Base-by-base conservation (phyloP, 2,113 vertebrate species). In the Equus quagga region DNA sequence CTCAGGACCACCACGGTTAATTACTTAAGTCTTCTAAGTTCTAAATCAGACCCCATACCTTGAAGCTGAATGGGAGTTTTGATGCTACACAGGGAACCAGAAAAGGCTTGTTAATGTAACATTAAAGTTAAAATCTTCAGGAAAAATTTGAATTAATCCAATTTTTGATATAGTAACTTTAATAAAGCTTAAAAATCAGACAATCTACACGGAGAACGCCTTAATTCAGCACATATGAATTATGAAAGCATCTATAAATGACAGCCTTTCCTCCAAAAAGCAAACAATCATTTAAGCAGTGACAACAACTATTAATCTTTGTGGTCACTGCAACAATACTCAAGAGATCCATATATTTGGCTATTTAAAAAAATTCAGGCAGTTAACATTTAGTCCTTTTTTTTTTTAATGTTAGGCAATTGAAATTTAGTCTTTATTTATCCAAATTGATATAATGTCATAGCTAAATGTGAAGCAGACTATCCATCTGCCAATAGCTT, bases 391-490 rank as follows among this genome's bases (percentile, higher is more conserved):
- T 72, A 94, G 72, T 87, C 28, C 36, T 36, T 36, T 28, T 49
- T 76, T 94, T 94, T 96, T 78, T 36, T 56, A 64, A 89, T 73
- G 33, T 92, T 94, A 97, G 24, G 49, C 65, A 88, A 73, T 14
- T 95, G 18, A 85, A 96, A 82, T 83, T 33, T 73, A 79, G 79
- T 75, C 19, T 94, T 97, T 91, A 69, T 79, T 79, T 69, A 78
- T 82, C 36, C 5, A 62, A 94, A 96, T 0, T 80, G 67, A 81
- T 49, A 13, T 69, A 76, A 67, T 36, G 11, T 93, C 69, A 92
- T 1, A 96, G 70, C 86, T 56, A 97, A 95, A 97, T 79, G 44
- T 69, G 82, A 96, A 91, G 23, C 26, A 90, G 51, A 19, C 73
- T 67, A 41, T 36, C 65, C n/a, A 88, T 62, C 73, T 72, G 23